phyloP scores from a whole-genome alignment of 2,113 vertebrate species.

The Peromyscus maniculatus region DNA sequence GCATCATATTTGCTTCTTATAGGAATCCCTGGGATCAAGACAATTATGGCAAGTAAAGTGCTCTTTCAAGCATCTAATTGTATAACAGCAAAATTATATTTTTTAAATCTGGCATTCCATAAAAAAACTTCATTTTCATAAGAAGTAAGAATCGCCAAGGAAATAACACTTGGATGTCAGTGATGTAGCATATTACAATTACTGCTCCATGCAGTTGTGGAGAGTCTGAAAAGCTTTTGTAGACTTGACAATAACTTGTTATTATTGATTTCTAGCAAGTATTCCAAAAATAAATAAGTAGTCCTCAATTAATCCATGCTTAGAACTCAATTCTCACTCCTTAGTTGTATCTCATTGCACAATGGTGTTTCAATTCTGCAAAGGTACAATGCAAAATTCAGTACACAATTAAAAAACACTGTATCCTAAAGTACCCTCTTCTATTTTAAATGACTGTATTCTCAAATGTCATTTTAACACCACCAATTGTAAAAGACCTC shows the following conservation, averaged over 20 bases:
- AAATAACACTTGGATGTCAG: rapidly evolving
- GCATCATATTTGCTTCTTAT: background rate
- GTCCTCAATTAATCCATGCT: background rate
- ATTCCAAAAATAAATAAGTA: background rate
- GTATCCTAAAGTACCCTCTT: background rate
- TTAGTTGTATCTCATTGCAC: background rate
- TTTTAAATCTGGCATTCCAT: background rate
- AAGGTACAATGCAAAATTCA: background rate
- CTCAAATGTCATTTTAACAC: background rate
- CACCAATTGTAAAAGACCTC: background rate
- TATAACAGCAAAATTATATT: background rate
- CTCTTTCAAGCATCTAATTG: too few relatives aligned
- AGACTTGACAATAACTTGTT: background rate
- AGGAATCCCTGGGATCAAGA: background rate
- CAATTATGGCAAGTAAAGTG: background rate
- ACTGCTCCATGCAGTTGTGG: too few relatives aligned
- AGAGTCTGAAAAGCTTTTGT: background rate
- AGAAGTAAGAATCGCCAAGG: background rate
- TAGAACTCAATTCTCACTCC: background rate
- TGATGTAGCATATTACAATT: background rate
- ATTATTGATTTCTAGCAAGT: background rate
- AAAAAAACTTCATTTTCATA: background rate
- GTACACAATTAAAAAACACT: background rate
- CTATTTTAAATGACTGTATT: background rate
- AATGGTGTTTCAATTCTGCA: background rate